Conservation (phyloP, 1,140 invertebrate species). For the Drosophila athabasca region DNA sequence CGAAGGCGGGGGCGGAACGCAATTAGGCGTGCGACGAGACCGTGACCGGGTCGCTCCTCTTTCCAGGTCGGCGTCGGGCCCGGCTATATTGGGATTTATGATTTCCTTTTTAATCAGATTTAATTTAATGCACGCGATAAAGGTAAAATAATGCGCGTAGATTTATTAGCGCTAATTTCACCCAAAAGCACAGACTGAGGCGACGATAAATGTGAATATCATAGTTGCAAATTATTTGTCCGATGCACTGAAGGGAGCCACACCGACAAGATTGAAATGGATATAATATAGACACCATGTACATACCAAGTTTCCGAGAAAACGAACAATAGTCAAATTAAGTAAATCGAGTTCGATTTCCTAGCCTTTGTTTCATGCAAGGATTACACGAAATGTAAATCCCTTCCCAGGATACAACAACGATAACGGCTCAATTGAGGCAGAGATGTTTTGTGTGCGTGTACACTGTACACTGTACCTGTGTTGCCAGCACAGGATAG, state of each 20-base stretch:
- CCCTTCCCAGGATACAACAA: too few relatives aligned
- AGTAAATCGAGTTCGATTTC: too few relatives aligned
- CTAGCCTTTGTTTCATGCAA: too few relatives aligned
- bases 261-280: too few relatives aligned
- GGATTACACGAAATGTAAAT: too few relatives aligned
- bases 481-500: neutral
- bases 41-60: constrained; percentile 2
- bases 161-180: constrained; percentile 63
- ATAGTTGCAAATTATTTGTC: constrained; percentile 17
- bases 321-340: too few relatives aligned
- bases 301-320: too few relatives aligned
- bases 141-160: constrained; percentile 65
- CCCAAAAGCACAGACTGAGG: constrained; percentile 22
- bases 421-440: too few relatives aligned
- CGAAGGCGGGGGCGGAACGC: constrained; percentile 33
- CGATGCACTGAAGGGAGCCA: too few relatives aligned
- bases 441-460: too few relatives aligned
- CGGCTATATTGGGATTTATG: constrained; percentile 68
- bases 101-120: constrained; percentile 68
- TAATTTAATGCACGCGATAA: constrained; percentile 67
- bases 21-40: constrained; percentile 63
- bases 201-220: constrained; percentile 26
- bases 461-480: too few relatives aligned
- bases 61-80: neutral
- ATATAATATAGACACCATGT: too few relatives aligned